Evolutionary conservation across 1,140 invertebrate species (phyloP).

Genomic region (Atta colombica): DNA sequence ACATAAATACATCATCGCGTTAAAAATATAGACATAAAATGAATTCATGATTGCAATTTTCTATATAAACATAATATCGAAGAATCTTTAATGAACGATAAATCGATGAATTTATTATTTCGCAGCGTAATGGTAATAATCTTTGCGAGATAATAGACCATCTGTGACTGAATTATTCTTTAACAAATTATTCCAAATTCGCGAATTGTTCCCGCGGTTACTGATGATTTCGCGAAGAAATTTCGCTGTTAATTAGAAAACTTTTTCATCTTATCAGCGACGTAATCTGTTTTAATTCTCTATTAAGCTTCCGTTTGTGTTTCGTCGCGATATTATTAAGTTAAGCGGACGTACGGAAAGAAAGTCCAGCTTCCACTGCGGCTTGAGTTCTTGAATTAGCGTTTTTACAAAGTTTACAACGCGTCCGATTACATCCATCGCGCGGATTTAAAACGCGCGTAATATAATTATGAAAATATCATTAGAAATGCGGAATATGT

Average conservation of each 20-base stretch:
- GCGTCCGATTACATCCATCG: slow-evolving; percentile 11
- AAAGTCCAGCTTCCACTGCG: slow-evolving; percentile 3
- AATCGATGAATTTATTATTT: slow-evolving; percentile 40
- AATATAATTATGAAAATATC: background rate
- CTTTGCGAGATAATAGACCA: slow-evolving; percentile 32
- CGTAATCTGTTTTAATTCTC: slow-evolving; percentile 44
- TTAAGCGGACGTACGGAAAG: slow-evolving; percentile 10
- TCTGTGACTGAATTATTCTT: slow-evolving; percentile 28
- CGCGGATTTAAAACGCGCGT: background rate
- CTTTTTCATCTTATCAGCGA: slow-evolving; percentile 49
- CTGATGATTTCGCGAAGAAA: slow-evolving; percentile 45
- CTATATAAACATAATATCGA: background rate
- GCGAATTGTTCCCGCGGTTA: slow-evolving; percentile 34
- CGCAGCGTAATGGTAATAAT: slow-evolving; percentile 16
- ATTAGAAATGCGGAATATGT: background rate
- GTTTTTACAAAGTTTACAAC: background rate
- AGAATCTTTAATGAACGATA: background rate
- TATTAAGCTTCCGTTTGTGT: slow-evolving; percentile 41
- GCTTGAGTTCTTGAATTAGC: slow-evolving; percentile 1
- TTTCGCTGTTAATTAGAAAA: slow-evolving; percentile 60
- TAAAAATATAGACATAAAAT: background rate
- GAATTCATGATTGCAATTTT: background rate
- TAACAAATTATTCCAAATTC: slow-evolving; percentile 49
- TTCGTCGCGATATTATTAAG: slow-evolving; percentile 37
- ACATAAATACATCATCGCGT: background rate